Conservation (phyloP, 1,140 invertebrate species). For the Eufriesea mexicana region DNA sequence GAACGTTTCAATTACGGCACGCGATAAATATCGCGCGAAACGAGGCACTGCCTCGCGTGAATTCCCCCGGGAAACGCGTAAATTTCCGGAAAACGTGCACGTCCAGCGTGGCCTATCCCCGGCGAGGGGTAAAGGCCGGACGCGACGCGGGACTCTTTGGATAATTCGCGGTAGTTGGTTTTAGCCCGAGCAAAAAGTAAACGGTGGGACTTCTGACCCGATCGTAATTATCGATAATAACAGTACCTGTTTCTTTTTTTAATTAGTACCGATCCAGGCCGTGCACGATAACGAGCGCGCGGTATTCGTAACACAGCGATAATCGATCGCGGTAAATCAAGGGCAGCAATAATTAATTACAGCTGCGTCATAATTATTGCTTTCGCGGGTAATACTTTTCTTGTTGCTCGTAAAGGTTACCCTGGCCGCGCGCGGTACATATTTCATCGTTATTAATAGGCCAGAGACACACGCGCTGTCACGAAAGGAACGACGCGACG, state of each 20-base stretch:
- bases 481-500: background rate
- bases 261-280: conserved; percentile 45
- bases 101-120: background rate
- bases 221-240: conserved; percentile 64
- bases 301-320: conserved; percentile 54
- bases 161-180: conserved; percentile 35
- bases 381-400: conserved; percentile 44
- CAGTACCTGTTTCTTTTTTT: conserved; percentile 25
- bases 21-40: conserved; percentile 72
- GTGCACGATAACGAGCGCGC: background rate
- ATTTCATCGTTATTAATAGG: conserved; percentile 60
- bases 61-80: conserved; percentile 19
- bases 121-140: background rate
- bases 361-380: conserved; percentile 57
- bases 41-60: conserved; percentile 47
- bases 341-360: conserved; percentile 56
- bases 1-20: conserved; percentile 75
- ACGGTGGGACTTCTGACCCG: conserved; percentile 2
- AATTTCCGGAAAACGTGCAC: conserved; percentile 27
- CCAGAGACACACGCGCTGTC: conserved; percentile 25
- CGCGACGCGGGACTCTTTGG: background rate
- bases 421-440: background rate
- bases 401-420: conserved; percentile 40
- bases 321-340: conserved; percentile 51
- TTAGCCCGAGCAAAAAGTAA: background rate